Percentiles rank a stretch among this genome's conserved stretches.
phyloP scores from a whole-genome alignment of 2,113 vertebrate genomes.

The Megaptera novaeangliae region DNA sequence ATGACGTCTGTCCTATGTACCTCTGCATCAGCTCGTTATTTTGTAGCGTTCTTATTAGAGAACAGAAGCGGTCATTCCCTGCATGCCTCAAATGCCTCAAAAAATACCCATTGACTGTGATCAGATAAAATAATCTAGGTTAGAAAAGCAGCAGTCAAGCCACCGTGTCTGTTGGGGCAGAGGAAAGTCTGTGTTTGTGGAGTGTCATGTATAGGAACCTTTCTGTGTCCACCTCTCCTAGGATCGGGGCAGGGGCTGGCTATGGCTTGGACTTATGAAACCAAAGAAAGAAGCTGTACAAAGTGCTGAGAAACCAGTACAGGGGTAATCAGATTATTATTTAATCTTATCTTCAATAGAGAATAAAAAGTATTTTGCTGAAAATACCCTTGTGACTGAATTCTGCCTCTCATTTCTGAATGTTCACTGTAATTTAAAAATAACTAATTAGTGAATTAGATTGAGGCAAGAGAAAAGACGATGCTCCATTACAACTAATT shows the following conservation, averaged over 20 bases:
- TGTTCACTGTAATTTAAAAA: constrained; percentile 47
- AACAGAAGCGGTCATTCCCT: not conserved
- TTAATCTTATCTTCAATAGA: constrained; percentile 39
- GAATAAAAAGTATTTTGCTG: not conserved
- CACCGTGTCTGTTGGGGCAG: not conserved
- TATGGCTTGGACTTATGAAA: not conserved
- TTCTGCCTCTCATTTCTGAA: constrained; percentile 12
- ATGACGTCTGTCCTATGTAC: not conserved
- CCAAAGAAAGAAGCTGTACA: not conserved
- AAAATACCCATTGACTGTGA: not conserved
- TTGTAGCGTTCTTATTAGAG: not conserved
- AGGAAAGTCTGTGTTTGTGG: not conserved
- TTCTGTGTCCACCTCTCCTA: not conserved
- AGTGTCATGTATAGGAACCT: not conserved
- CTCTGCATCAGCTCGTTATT: not conserved
- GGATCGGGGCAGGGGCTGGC: not conserved
- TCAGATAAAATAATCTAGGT: not conserved
- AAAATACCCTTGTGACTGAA: constrained; percentile 42
- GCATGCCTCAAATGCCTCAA: not conserved
- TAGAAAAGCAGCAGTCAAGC: not conserved
- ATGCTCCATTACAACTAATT: constrained; percentile 27
- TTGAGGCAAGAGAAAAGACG: not conserved
- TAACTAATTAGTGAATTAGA: constrained; percentile 42
- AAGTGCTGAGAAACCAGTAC: not conserved
- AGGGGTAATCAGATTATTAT: constrained; percentile 39